phyloP scores from a whole-genome alignment of 2,797 vertebrate species.

The Semotilus atromaculatus region DNA sequence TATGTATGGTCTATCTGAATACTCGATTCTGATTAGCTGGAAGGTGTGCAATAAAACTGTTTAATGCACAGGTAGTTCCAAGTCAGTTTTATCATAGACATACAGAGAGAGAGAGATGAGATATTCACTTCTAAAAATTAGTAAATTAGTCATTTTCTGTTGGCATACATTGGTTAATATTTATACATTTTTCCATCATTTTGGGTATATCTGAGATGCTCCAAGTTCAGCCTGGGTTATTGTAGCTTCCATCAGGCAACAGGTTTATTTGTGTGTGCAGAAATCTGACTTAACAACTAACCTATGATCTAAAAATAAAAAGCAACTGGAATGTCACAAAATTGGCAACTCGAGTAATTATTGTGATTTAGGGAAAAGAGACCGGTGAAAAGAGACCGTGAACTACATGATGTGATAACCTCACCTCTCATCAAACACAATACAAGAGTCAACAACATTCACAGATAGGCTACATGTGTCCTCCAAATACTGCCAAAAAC shows the following conservation, averaged over 20 bases:
- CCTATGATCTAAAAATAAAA: too few species aligned
- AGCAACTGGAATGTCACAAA: not conserved
- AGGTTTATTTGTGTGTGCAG: not conserved
- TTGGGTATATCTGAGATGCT: not conserved
- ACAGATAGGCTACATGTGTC: not conserved
- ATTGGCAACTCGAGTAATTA: not conserved
- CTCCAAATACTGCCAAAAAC: slow-evolving; percentile 7
- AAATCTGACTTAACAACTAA: too few species aligned
- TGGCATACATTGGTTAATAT: not conserved
- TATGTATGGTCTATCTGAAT: too few species aligned
- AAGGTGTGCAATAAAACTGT: too few species aligned
- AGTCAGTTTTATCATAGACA: too few species aligned
- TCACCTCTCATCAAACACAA: not conserved
- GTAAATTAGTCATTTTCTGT: not conserved
- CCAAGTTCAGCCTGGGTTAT: not conserved
- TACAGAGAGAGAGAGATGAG: not conserved
- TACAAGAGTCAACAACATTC: not conserved
- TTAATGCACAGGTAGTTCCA: too few species aligned
- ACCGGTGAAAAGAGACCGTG: not conserved
- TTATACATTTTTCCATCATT: not conserved
- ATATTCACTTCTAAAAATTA: not conserved
- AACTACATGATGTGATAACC: slow-evolving; percentile 1
- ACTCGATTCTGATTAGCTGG: too few species aligned
- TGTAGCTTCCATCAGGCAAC: not conserved
- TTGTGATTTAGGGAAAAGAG: too few species aligned